Conservation (phyloP, 2,797 vertebrate genomes). For the Fringilla coelebs region DNA sequence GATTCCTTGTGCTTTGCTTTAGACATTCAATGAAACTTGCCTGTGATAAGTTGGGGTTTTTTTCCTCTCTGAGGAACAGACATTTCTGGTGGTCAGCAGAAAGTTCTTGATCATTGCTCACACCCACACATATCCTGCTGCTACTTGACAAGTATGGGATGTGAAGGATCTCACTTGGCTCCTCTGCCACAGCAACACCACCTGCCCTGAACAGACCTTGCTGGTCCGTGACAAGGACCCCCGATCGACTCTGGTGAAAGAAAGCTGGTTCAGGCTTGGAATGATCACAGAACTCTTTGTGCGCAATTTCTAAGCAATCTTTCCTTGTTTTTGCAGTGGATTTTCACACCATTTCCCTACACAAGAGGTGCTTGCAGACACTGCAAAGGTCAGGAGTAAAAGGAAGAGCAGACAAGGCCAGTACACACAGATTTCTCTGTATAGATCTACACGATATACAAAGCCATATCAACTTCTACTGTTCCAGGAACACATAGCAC, state of each 20-base stretch:
- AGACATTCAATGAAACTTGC: background rate
- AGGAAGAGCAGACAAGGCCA: background rate
- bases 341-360: background rate
- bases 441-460: background rate
- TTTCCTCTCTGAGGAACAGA: background rate
- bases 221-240: background rate
- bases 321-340: background rate
- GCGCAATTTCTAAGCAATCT: background rate
- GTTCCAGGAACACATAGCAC: background rate
- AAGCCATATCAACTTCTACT: background rate
- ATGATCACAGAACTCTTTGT: fast-evolving
- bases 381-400: background rate
- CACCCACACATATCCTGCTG: background rate
- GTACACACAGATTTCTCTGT: background rate
- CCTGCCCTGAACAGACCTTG: background rate
- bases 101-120: background rate
- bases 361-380: background rate
- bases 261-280: background rate
- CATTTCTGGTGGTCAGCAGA: background rate
- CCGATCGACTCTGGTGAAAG: background rate
- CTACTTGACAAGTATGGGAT: background rate
- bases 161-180: background rate
- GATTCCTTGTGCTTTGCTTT: background rate
- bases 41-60: background rate
- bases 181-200: background rate